Evolutionary conservation across 1,140 invertebrate genomes (phyloP), one percentile per base, ranked within the genome.

Genomic region (Neomicropteryx cornuta): DNA sequence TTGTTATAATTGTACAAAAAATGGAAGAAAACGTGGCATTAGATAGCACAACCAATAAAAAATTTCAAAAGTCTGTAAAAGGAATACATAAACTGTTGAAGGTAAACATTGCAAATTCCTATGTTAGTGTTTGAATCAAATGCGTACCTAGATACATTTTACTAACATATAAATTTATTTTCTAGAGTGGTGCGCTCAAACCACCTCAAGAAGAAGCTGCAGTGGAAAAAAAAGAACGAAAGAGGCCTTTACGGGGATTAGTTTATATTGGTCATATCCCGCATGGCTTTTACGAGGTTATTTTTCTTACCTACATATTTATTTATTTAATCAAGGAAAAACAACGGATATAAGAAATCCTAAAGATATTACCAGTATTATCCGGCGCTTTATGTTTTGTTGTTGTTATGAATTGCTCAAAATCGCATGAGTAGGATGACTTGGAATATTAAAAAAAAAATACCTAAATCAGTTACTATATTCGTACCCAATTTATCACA

Each of bases 241-340:
- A 30, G 42, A 43, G 20, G 29, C 31, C 10, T 21, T 29, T 44
- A 32, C 18, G 68, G 42, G 86, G 85, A 19, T 60, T 87, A 6
- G 62, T 90, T 1, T 82, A 84, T 38, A 36, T 91, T 5, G 75
- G 75, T 4, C 81, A 88, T 41, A 70, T 94, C 47, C 89, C 89
- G 2, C 78, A 87, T 67, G 89, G 89, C 23, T 94, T 94, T 61
- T 89, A 77, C 52, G 88, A 93, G 58, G 45, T 47, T 34, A 16
- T 17, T 40, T 14, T 19, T 30, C 11, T n/a, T n/a, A n/a, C n/a
- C n/a, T n/a, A n/a, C n/a, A n/a, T n/a, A n/a, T 31, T 6, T 18
- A 28, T 38, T 38, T 27, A 8, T 34, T n/a, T n/a, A n/a, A n/a
- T n/a, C n/a, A n/a, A n/a, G n/a, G n/a, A n/a, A n/a, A n/a, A n/a